Conservation (phyloP, 2,797 vertebrate species). For the Onychomys arenicola region DNA sequence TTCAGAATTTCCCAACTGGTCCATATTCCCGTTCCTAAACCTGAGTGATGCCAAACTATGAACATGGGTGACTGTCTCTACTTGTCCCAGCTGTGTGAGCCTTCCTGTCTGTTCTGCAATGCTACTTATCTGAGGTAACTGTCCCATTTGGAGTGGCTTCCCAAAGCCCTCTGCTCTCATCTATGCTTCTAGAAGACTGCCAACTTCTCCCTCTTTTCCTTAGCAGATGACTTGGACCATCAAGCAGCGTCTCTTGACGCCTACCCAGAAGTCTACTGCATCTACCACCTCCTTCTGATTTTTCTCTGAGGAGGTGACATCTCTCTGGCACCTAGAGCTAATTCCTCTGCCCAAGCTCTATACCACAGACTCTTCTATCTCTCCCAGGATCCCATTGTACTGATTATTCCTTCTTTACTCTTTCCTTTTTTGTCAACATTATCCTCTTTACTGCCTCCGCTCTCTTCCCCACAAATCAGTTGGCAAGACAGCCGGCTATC, state of each 20-base stretch:
- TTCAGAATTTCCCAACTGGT: neutral
- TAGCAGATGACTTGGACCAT: neutral
- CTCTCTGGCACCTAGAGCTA: neutral
- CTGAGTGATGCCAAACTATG: neutral
- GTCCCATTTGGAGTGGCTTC: neutral
- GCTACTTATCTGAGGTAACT: neutral
- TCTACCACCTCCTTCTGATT: neutral
- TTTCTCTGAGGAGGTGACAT: neutral
- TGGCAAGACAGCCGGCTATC: neutral
- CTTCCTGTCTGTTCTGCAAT: neutral
- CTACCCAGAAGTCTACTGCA: neutral
- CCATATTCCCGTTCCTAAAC: neutral
- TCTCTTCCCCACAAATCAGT: neutral
- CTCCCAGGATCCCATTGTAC: neutral
- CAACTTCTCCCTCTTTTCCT: neutral
- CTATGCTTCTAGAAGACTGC: neutral
- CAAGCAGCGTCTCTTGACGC: neutral
- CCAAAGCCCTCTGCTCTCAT: neutral
- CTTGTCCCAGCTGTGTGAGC: neutral
- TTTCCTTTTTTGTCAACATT: neutral
- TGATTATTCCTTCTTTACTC: neutral
- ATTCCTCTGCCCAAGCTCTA: neutral
- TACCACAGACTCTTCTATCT: neutral
- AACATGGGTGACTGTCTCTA: neutral
- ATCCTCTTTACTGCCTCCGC: neutral